Percentiles rank a stretch among this genome's conserved stretches.
Evolutionary conservation across 2,888 invertebrate genomes (phyloP).

Genomic region (Pseudeuparius sepicola): DNA sequence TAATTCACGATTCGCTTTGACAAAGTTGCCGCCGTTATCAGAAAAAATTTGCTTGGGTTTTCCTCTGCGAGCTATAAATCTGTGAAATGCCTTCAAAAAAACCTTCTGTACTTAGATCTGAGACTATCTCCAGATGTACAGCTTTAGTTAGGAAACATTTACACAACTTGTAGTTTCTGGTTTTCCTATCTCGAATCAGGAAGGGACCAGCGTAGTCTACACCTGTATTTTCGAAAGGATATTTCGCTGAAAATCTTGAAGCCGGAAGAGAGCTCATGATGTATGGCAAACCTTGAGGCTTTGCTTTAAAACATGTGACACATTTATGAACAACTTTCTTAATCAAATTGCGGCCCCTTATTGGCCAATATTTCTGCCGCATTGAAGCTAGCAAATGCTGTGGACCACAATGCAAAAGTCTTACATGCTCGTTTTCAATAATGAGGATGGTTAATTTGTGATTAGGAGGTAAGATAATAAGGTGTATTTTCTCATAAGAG

Average conservation of each 20-base stretch:
- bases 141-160: neutral
- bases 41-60: slow-evolving; percentile 1
- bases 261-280: slow-evolving; percentile 6
- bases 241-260: neutral
- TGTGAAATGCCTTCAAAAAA: neutral
- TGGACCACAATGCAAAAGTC: slow-evolving; percentile 8
- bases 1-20: too few species aligned
- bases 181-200: slow-evolving; percentile 3
- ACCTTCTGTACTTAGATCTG: neutral
- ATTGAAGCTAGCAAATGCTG: slow-evolving; percentile 4
- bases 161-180: too few species aligned
- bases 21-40: slow-evolving; percentile 2
- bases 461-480: slow-evolving; percentile 1
- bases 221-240: slow-evolving; percentile 6
- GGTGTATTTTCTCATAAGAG: neutral
- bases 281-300: slow-evolving; percentile 1
- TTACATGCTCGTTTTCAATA: neutral
- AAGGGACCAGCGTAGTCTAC: slow-evolving; percentile 9
- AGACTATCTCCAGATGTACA: neutral
- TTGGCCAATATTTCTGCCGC: slow-evolving; percentile 6
- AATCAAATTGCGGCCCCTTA: slow-evolving; percentile 6
- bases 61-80: slow-evolving; percentile 1
- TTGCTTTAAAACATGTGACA: slow-evolving; percentile 14
- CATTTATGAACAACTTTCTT: slow-evolving; percentile 9
- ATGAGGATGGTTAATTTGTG: neutral